These are phyloP conservation scores for Conops quadrifasciatus DNA, from an alignment of 2,888 invertebrate genomes.

Conservation along the genomic window DNA sequence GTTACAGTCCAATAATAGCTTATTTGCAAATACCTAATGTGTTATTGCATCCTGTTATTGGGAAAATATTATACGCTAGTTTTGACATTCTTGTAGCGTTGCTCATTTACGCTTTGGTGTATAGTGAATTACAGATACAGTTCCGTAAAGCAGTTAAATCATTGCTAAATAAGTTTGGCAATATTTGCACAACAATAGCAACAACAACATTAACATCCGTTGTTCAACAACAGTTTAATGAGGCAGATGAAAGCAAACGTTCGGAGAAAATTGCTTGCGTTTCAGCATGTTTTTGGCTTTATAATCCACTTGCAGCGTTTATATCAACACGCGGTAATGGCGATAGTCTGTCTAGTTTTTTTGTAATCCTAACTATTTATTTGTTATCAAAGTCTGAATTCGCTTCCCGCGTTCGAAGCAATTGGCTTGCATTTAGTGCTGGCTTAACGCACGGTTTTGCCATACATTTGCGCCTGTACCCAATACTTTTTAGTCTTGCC, in stretches of 20 bases:
- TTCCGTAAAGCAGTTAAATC: constrained; percentile 52
- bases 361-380: constrained; percentile 81
- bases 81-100: constrained; percentile 81
- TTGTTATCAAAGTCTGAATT: constrained; percentile 66
- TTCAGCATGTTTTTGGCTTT: constrained; percentile 82
- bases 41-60: constrained; percentile 74
- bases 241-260: constrained; percentile 49
- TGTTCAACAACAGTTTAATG: constrained; percentile 40
- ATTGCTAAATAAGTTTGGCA: constrained; percentile 44
- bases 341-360: constrained; percentile 86
- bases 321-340: constrained; percentile 96
- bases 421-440: constrained; percentile 65
- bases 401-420: constrained; percentile 31
- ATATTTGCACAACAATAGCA: constrained; percentile 34
- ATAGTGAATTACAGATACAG: constrained; percentile 52
- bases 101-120: constrained; percentile 74
- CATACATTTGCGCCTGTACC: constrained; percentile 93
- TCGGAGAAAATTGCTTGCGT: constrained; percentile 58
- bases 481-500: constrained; percentile 84
- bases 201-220: no score
- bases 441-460: constrained; percentile 85
- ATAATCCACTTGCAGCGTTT: constrained; percentile 90
- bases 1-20: constrained; percentile 93
- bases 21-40: constrained; percentile 84
- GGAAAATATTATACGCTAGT: constrained; percentile 85